Percentiles rank a stretch among this genome's conserved stretches.
Conservation (phyloP, 2,797 vertebrate genomes). For the Lepus townsendii region DNA sequence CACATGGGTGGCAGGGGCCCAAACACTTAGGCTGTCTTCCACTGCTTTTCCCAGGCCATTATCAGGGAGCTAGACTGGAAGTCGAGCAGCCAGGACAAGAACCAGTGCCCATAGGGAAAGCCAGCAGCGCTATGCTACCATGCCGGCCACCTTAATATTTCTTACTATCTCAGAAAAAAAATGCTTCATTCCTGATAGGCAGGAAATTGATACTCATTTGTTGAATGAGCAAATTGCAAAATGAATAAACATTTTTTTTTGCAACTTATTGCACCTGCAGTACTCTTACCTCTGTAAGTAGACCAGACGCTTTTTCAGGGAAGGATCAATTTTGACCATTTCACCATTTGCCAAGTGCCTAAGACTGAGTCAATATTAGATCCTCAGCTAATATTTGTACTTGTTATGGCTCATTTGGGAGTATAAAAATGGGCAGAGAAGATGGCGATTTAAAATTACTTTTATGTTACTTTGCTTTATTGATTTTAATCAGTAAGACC, state of each 20-base stretch:
- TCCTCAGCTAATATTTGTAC: not conserved
- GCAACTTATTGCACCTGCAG: not conserved
- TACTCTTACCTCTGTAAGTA: not conserved
- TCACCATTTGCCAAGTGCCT: not conserved
- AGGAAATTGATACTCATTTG: not conserved
- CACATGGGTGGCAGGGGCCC: too few species aligned
- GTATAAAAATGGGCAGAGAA: not conserved
- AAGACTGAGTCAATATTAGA: not conserved
- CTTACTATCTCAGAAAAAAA: conserved; percentile 22
- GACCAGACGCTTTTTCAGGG: not conserved
- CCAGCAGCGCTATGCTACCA: too few species aligned
- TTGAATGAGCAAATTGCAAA: not conserved
- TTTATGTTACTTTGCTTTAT: not conserved
- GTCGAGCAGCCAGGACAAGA: too few species aligned
- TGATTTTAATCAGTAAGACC: not conserved
- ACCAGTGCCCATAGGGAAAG: too few species aligned
- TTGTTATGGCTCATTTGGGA: not conserved
- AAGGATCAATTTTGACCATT: not conserved
- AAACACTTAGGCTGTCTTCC: too few species aligned
- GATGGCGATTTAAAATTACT: too few species aligned
- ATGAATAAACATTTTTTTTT: not conserved
- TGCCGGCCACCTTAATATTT: not conserved
- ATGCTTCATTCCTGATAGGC: not conserved
- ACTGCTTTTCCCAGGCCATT: too few species aligned
- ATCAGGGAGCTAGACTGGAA: too few species aligned